These are phyloP conservation scores for Aphrocallistes beatrix DNA, from an alignment of 37 sponge, comb jelly and placozoan genomes.

Conservation along the genomic window DNA sequence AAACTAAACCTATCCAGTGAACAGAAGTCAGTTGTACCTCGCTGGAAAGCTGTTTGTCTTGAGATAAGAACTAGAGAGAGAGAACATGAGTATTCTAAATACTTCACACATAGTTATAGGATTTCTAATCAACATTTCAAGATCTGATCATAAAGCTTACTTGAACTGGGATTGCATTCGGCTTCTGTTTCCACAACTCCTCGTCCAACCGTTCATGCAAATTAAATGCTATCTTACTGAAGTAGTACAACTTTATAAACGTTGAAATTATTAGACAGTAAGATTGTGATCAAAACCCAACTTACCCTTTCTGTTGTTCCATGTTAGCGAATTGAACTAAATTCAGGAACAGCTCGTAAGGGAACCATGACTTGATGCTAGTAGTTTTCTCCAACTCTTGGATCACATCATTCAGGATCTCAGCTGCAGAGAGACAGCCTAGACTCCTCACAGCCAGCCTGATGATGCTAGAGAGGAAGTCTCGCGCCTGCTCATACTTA, in stretches of 20 bases:
- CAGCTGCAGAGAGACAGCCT: background rate
- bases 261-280: background rate
- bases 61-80: background rate
- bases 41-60: background rate
- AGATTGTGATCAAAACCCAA: background rate
- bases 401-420: background rate
- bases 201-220: background rate
- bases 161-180: background rate
- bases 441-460: background rate
- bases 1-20: background rate
- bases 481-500: background rate
- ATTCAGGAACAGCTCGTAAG: slow-evolving; percentile 5
- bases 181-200: slow-evolving; percentile 16
- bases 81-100: background rate
- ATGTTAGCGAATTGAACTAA: background rate
- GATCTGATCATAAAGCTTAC: background rate
- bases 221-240: background rate
- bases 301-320: background rate
- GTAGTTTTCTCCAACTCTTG: background rate
- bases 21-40: background rate
- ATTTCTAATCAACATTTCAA: background rate
- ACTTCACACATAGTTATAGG: too few species aligned
- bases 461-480: background rate
- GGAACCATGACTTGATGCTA: background rate
- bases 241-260: background rate